Evolutionary conservation across 1,140 invertebrate species (phyloP), one percentile per base, ranked within the genome.

Genomic region (Dysdera silvatica): DNA sequence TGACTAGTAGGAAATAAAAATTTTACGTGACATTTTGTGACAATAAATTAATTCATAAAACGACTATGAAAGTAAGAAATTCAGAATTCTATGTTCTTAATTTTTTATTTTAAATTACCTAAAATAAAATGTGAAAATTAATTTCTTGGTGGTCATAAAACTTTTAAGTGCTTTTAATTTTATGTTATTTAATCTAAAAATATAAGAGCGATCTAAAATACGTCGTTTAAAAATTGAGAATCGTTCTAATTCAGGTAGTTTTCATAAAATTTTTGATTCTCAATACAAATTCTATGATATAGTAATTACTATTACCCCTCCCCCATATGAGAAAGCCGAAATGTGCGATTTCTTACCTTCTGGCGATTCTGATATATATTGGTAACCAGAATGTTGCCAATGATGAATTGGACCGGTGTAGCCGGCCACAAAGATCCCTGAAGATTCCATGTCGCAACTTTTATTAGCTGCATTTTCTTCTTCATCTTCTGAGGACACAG

Each of bases 301-400:
- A 37, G 10, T 41, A 12, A 18, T 41, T 41, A 16, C n/a, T 5
- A 37, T 37, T 37, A 10, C 7, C 7, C n/a, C 33, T 37, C n/a
- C n/a, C 7, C n/a, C n/a, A n/a, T n/a, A 23, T 20, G 20, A 20
- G 24, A 18, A 10, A 3, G 43, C 12, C 18, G 12, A 16, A 4
- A 47, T 16, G 24, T 20, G 24, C 24, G 7, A 26, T 32, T 32
- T 24, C 12, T 40, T 54, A 54, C 52, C 52, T 54, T 54, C 33
- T 26, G 52, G 24, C 12, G 52, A 63, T 49, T 63, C 61, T 3
- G 52, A 55, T 26, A 63, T 18, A 48, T 55, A 63, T 20, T 63
- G 52, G 18, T 49, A 63, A 7, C 61, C 61, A n/a, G 61, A 53
- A 63, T 63, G 61, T 31, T 63, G 52, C 61, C 61, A 63, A 31